A percentile compares a stretch with the other conserved stretches of the same genome.
Evolutionary conservation across 2,797 vertebrate species (phyloP).

Genomic region (Lepilemur ruficaudatus): DNA sequence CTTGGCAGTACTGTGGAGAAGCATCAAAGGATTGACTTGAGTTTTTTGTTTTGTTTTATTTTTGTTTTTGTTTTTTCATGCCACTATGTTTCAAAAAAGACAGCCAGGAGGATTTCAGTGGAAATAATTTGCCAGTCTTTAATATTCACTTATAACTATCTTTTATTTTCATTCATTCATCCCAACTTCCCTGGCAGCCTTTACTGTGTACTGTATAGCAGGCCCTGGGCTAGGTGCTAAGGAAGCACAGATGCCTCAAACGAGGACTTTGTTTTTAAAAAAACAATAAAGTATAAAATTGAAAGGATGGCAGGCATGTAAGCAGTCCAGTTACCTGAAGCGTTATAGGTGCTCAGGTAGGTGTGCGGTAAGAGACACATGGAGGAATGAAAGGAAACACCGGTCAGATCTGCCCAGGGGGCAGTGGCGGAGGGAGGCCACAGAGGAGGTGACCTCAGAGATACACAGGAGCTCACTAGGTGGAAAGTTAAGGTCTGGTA

Average conservation of each 20-base stretch:
- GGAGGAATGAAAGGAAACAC: neutral
- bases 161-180: neutral
- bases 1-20: neutral
- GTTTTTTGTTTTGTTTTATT: neutral
- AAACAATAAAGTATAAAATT: neutral
- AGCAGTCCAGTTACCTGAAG: neutral
- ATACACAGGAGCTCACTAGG: neutral
- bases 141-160: neutral
- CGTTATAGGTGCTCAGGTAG: neutral
- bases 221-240: neutral
- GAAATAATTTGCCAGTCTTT: slow-evolving; percentile 13
- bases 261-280: neutral
- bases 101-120: neutral
- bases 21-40: neutral
- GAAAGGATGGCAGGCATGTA: neutral
- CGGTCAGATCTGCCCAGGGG: neutral
- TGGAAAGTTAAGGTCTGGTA: neutral
- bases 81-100: neutral
- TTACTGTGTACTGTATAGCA: neutral
- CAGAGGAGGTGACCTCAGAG: neutral
- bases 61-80: neutral
- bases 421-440: no score
- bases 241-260: neutral
- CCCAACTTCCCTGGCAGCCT: neutral
- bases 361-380: neutral